Conservation (phyloP, 1,140 invertebrate genomes). For the Bombus sibiricus region DNA sequence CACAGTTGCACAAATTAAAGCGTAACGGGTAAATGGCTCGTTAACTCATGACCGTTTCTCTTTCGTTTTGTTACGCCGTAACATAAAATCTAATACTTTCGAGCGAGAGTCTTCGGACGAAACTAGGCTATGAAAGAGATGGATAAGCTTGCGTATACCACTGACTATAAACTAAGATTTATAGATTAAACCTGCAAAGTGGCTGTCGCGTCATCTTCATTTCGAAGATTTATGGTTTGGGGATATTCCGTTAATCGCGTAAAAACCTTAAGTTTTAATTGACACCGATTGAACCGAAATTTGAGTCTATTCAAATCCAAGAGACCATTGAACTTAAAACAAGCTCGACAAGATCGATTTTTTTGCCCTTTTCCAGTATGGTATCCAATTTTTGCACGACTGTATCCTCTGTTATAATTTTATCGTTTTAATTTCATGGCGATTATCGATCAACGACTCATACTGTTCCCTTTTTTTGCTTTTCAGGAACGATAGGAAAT, state of each 20-base stretch:
- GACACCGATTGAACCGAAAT: neutral
- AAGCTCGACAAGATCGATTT: neutral
- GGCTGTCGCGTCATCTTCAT: neutral
- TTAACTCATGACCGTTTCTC: constrained; percentile 42
- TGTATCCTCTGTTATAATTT: neutral
- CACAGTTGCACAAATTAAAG: constrained; percentile 58
- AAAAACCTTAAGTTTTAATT: neutral
- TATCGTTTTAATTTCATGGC: constrained; percentile 19
- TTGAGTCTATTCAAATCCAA: neutral
- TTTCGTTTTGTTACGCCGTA: neutral
- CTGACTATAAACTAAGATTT: no score
- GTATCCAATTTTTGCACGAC: neutral
- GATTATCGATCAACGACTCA: constrained; percentile 2
- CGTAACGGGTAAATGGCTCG: constrained; percentile 58
- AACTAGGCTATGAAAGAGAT: neutral
- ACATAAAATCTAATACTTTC: neutral
- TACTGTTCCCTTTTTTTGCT: neutral
- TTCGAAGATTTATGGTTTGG: neutral
- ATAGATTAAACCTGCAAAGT: neutral
- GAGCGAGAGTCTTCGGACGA: neutral
- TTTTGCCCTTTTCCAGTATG: neutral
- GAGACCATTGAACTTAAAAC: neutral
- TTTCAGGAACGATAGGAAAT: constrained; percentile 46
- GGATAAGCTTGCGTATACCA: no score
- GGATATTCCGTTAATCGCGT: neutral